phyloP scores from a whole-genome alignment of 1,140 invertebrate genomes.

The Lasioglossum albipes region DNA sequence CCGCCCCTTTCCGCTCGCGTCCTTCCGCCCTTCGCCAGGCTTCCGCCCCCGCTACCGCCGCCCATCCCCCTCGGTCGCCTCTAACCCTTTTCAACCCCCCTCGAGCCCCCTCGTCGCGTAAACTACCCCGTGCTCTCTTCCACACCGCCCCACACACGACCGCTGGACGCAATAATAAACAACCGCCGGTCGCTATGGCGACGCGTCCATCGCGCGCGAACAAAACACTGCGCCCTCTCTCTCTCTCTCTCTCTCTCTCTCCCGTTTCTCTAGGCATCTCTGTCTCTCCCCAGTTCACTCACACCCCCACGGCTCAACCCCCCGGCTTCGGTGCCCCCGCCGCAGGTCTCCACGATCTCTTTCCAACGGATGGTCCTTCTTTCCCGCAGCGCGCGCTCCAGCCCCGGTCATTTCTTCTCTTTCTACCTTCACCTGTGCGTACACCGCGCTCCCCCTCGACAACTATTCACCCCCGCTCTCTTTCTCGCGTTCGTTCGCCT shows the following conservation, averaged over 20 bases:
- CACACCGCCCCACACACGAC: constrained; percentile 55
- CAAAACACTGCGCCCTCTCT: constrained; percentile 71
- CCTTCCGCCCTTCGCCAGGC: constrained; percentile 45
- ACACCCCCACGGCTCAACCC: too few relatives aligned
- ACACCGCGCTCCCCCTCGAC: constrained; percentile 15
- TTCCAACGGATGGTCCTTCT: constrained; percentile 19
- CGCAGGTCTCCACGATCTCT: constrained; percentile 3
- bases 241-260: constrained; percentile 44
- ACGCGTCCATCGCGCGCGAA: constrained; percentile 78
- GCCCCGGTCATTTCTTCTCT: constrained; percentile 18
- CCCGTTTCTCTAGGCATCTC: background rate
- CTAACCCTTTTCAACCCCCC: constrained; percentile 27
- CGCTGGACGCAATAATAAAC: constrained; percentile 80
- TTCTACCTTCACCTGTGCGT: constrained; percentile 36
- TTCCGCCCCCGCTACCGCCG: constrained; percentile 35
- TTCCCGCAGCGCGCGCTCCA: background rate
- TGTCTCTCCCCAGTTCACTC: background rate
- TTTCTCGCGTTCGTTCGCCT: too few relatives aligned
- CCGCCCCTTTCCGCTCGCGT: constrained; percentile 46
- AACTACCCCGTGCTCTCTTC: constrained; percentile 46
- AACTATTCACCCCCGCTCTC: constrained; percentile 12
- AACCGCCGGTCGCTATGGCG: constrained; percentile 78
- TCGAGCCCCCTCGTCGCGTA: constrained; percentile 49
- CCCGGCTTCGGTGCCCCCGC: too few relatives aligned
- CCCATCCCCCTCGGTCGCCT: background rate